Percentiles rank a stretch among this genome's conserved stretches.
Conservation (phyloP, 2,113 vertebrate genomes). For the Todiramphus chloris region DNA sequence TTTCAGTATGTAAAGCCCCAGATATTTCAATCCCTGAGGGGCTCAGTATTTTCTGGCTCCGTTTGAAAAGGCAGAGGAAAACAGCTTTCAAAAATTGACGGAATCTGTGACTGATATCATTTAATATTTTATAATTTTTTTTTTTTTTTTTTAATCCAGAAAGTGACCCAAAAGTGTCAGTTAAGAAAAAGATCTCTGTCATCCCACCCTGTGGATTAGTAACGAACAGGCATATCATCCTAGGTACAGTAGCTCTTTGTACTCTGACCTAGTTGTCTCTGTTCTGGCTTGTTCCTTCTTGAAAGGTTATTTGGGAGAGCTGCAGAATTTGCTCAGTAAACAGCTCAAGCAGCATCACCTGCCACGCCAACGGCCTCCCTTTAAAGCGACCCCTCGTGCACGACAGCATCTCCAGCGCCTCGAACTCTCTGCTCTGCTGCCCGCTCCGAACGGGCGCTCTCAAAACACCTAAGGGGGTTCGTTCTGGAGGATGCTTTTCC, state of each 20-base stretch:
- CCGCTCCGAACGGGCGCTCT: not conserved
- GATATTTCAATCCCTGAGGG: conserved; percentile 63
- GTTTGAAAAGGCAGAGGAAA: conserved; percentile 51
- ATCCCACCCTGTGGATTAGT: conserved; percentile 56
- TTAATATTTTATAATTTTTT: not conserved
- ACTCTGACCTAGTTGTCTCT: conserved; percentile 69
- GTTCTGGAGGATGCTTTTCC: not conserved
- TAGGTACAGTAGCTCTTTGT: conserved; percentile 69
- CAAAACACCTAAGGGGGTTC: not conserved
- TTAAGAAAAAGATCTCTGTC: conserved; percentile 54
- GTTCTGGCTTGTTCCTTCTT: conserved; percentile 38
- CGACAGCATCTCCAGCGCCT: not conserved
- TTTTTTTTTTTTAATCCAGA: not conserved
- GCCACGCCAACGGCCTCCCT: not conserved
- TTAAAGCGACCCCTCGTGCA: not conserved
- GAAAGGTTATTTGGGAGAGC: conserved; percentile 53
- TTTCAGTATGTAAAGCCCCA: conserved; percentile 69
- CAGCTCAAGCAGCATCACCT: conserved; percentile 5
- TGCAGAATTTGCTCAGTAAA: conserved; percentile 15
- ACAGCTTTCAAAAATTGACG: conserved; percentile 25
- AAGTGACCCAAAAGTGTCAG: conserved; percentile 69
- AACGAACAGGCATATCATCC: conserved; percentile 54
- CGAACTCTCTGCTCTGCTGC: not conserved
- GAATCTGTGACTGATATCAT: conserved; percentile 51
- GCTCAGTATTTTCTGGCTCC: conserved; percentile 24